phyloP scores from a whole-genome alignment of 2,113 vertebrate genomes.

The Phaethornis superciliosus region DNA sequence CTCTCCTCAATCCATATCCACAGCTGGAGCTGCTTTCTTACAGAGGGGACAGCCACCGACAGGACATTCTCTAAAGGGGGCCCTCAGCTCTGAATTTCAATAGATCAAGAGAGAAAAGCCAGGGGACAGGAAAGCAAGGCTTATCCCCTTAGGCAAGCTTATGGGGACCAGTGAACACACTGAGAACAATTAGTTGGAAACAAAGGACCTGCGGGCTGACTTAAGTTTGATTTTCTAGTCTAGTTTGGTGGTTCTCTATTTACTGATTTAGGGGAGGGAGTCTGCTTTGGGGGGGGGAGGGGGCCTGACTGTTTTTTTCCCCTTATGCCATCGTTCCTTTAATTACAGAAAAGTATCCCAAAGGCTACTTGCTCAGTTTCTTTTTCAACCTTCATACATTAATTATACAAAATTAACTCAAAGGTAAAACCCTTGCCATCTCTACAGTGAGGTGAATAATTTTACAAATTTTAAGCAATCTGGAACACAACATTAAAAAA shows the following conservation, averaged over 20 bases:
- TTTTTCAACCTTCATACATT: not conserved
- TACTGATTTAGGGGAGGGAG: not conserved
- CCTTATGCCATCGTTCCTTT: not conserved
- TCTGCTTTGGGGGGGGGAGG: too few species aligned
- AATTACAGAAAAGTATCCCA: not conserved
- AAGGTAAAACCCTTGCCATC: not conserved
- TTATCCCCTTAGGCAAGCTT: conserved; percentile 25
- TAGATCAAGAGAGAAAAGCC: conserved; percentile 39
- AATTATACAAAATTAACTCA: not conserved
- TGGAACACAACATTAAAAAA: not conserved
- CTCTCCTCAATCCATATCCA: not conserved
- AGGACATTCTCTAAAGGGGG: conserved; percentile 3
- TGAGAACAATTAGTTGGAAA: conserved; percentile 26
- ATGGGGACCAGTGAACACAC: conserved; percentile 22
- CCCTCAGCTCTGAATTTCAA: conserved; percentile 54
- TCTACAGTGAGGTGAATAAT: not conserved
- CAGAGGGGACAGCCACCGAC: not conserved
- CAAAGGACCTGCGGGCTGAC: conserved; percentile 2
- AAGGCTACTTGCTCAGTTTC: not conserved
- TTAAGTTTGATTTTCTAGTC: conserved; percentile 8
- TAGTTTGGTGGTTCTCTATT: conserved; percentile 2
- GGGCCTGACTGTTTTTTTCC: not conserved
- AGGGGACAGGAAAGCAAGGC: conserved; percentile 48
- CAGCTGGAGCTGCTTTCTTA: conserved; percentile 24
- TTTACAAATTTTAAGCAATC: not conserved